Evolutionary conservation across 2,797 vertebrate genomes (phyloP).

Genomic region (Balearica regulorum): DNA sequence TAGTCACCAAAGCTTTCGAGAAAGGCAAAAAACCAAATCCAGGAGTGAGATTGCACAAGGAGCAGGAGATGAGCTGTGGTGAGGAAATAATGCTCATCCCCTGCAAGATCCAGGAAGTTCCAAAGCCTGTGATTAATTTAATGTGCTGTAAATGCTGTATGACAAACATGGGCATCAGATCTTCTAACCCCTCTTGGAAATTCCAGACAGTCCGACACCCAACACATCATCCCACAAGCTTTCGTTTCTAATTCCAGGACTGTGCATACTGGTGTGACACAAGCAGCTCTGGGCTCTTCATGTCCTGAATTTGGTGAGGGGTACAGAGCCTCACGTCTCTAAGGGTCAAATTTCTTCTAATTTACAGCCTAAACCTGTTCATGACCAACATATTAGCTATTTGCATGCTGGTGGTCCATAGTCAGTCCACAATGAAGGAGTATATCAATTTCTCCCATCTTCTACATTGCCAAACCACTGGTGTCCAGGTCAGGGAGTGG

Average conservation of each 20-base stretch:
- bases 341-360: neutral
- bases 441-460: neutral
- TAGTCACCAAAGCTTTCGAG: neutral
- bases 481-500: neutral
- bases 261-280: rapidly evolving
- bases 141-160: constrained; percentile 32
- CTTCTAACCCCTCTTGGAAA: constrained; percentile 35
- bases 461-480: neutral
- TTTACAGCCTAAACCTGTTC: neutral
- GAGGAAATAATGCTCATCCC: constrained; percentile 17
- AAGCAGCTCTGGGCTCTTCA: neutral
- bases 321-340: neutral
- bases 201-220: constrained; percentile 23
- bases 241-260: neutral
- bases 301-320: neutral
- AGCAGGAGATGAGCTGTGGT: neutral
- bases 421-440: neutral
- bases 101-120: constrained; percentile 41
- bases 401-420: neutral
- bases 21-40: neutral
- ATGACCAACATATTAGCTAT: neutral
- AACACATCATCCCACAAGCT: constrained; percentile 2
- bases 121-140: constrained; percentile 58
- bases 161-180: constrained; percentile 38
- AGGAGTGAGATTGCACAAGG: constrained; percentile 22